A percentile compares a stretch with the other conserved stretches of the same genome.
Evolutionary conservation across 2,888 invertebrate species (phyloP).

Genomic region (Caenorhabditis panamensis): DNA sequence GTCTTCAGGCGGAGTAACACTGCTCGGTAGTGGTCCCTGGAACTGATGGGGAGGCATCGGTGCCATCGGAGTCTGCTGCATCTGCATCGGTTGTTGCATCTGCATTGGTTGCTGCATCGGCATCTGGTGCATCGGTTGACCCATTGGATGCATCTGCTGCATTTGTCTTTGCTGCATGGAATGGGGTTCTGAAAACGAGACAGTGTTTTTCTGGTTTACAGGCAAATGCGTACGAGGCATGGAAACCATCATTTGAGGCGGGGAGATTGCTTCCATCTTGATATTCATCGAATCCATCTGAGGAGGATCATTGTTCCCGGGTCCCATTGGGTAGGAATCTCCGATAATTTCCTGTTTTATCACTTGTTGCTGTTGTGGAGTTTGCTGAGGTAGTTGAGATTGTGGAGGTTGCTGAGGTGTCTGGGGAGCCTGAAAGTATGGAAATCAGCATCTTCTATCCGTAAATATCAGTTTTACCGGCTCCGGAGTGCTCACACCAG

Average conservation of each 20-base stretch:
- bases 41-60: neutral
- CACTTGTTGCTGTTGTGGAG: neutral
- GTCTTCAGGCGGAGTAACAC: slow-evolving; percentile 8
- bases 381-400: neutral
- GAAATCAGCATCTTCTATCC: no score
- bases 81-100: neutral
- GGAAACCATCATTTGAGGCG: slow-evolving; percentile 21
- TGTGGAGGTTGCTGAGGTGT: slow-evolving; percentile 7
- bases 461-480: neutral
- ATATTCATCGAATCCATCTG: neutral
- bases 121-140: slow-evolving; percentile 20
- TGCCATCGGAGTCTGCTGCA: slow-evolving; percentile 13
- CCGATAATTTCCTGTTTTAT: neutral
- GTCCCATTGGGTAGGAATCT: neutral
- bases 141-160: neutral
- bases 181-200: slow-evolving; percentile 19
- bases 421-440: no score
- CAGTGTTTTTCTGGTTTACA: neutral
- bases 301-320: neutral
- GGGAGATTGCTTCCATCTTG: slow-evolving; percentile 9
- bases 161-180: slow-evolving; percentile 19
- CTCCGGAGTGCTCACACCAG: neutral
- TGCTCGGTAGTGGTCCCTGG: neutral
- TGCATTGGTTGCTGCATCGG: slow-evolving; percentile 7
- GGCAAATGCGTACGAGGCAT: slow-evolving; percentile 24